Conservation (phyloP, 2,797 vertebrate species). For the Tympanoctomys barrerae region DNA sequence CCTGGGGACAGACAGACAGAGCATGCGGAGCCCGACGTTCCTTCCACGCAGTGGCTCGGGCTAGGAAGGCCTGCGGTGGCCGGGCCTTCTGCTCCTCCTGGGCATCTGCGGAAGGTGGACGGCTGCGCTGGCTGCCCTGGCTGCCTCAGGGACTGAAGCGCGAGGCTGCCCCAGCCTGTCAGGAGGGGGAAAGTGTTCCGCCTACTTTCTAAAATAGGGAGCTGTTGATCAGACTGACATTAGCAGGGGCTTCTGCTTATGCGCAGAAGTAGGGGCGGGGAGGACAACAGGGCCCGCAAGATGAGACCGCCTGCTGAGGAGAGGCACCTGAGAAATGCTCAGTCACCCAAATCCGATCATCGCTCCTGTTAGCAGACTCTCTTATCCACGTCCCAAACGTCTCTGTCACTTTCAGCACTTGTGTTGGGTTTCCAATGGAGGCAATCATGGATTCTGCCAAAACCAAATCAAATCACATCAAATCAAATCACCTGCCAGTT, state of each 20-base stretch:
- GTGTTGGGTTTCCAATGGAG: conserved; percentile 92
- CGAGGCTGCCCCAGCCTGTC: neutral
- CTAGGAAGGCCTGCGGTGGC: neutral
- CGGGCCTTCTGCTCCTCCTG: neutral
- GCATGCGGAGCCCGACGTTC: neutral
- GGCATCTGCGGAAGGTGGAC: neutral
- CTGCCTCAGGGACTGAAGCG: neutral
- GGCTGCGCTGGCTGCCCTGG: fast-evolving
- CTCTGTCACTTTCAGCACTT: conserved; percentile 91
- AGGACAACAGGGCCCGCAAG: neutral
- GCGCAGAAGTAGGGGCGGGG: neutral
- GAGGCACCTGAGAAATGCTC: conserved; percentile 96
- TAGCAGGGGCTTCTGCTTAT: neutral
- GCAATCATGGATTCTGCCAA: conserved; percentile 92
- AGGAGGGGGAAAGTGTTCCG: neutral
- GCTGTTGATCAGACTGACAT: neutral
- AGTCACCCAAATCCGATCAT: conserved; percentile 96
- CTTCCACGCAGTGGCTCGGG: neutral
- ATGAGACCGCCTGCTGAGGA: too few species aligned
- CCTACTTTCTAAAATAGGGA: neutral
- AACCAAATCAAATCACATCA: conserved; percentile 23
- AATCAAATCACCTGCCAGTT: neutral
- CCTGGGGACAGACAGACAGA: neutral
- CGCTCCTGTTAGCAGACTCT: conserved; percentile 90
- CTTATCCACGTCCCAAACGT: conserved; percentile 97